These are phyloP conservation scores for Noctua pronuba DNA, from an alignment of 2,888 invertebrate genomes.

Conservation along the genomic window DNA sequence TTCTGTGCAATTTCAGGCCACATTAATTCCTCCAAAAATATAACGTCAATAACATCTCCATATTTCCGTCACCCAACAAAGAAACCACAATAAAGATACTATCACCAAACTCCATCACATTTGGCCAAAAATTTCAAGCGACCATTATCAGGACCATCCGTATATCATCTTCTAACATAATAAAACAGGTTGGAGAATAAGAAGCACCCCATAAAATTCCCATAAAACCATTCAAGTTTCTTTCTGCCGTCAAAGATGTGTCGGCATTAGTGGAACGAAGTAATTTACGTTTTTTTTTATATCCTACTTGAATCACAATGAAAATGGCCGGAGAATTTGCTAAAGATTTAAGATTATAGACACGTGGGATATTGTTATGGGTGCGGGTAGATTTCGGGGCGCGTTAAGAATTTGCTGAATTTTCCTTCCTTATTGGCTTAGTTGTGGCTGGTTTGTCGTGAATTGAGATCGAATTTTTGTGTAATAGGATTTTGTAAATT, in stretches of 20 bases:
- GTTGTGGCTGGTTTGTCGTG: slow-evolving; percentile 17
- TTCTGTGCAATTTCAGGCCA: too few species aligned
- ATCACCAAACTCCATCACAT: slow-evolving; percentile 38
- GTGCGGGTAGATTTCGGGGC: slow-evolving; percentile 25
- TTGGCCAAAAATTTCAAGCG: slow-evolving; percentile 39
- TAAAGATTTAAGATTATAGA: slow-evolving; percentile 69
- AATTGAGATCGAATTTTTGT: slow-evolving; percentile 26
- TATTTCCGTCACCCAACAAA: slow-evolving; percentile 35
- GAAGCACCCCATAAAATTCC: slow-evolving; percentile 74
- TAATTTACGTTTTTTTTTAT: slow-evolving; percentile 84
- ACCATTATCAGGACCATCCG: slow-evolving; percentile 53
- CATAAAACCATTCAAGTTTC: slow-evolving; percentile 76
- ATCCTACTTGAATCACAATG: slow-evolving; percentile 84
- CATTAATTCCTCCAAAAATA: too few species aligned
- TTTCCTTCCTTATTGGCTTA: slow-evolving; percentile 26
- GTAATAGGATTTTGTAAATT: slow-evolving; percentile 26
- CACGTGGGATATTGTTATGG: slow-evolving; percentile 55
- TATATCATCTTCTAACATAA: slow-evolving; percentile 65
- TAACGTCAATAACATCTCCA: background rate
- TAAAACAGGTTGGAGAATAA: slow-evolving; percentile 66
- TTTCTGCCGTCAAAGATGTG: slow-evolving; percentile 70
- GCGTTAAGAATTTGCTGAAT: slow-evolving; percentile 41
- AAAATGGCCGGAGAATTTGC: slow-evolving; percentile 64
- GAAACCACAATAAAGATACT: slow-evolving; percentile 27
- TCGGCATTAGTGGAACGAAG: slow-evolving; percentile 79